Evolutionary conservation across 2,113 vertebrate species (phyloP), one percentile per base, ranked within the genome.

Genomic region (Rhinolophus ferrumequinum): DNA sequence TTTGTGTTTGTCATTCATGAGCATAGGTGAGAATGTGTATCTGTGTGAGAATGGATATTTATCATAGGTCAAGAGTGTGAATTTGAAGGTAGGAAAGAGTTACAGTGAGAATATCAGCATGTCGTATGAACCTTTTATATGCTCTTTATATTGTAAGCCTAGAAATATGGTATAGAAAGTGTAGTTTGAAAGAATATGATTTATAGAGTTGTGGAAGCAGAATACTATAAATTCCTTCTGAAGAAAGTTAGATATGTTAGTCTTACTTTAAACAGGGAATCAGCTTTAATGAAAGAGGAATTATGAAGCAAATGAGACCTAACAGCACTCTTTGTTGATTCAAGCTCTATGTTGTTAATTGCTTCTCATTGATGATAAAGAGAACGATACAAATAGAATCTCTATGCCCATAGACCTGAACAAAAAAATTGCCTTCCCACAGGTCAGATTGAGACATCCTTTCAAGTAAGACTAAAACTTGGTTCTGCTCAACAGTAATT

Each of bases 191-290:
- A 90, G 82, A 91, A 58, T n/a, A 64, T 16, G 44, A 87, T 60
- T 96, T 70, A 69, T 47, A 75, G 35, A 82, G 28, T 18, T 58
- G 22, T 83, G 41, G 52, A 73, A 93, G 35, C 69, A 89, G 77
- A 94, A 64, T 58, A 66, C 88, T n/a, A 62, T 44, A 83, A 81
- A 38, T 56, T 5, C 22, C 3, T 83, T 87, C 13, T 80, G 64
- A 60, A 72, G 26, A 73, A 70, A 70, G 60, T 73, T 76, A 88
- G 85, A 67, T 56, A 28, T 33, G 33, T n/a, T 47, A 86, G 52
- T 83, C 21, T 93, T 52, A 19, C 62, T 84, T 94, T 93, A 96
- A 83, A 82, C 11, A 66, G 54, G 58, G 16, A 90, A 54, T 93
- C 35, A 15, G 30, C 18, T 82, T 91, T 89, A 72, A 72, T 77